These are phyloP conservation scores for Cherax quadricarinatus DNA, from an alignment of 1,140 invertebrate species.

Conservation along the genomic window DNA sequence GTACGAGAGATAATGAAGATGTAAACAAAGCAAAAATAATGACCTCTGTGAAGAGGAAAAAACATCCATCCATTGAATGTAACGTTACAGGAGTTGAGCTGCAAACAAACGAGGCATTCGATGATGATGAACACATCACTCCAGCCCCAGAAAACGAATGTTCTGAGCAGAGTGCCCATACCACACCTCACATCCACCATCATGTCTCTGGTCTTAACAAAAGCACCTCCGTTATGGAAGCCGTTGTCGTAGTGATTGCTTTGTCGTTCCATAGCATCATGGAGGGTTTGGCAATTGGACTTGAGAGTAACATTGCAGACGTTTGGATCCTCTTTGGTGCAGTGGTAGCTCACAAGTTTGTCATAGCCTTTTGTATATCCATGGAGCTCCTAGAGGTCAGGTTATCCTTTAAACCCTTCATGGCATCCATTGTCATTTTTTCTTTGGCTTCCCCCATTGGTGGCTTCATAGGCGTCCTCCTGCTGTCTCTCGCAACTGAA, in stretches of 20 bases:
- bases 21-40: background rate
- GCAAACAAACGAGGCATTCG: background rate
- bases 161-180: background rate
- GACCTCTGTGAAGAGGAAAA: too few relatives aligned
- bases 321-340: constrained; percentile 77
- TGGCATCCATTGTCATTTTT: constrained; percentile 65
- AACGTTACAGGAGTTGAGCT: too few relatives aligned
- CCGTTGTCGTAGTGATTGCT: constrained; percentile 78
- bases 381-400: constrained; percentile 77
- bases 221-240: constrained; percentile 72
- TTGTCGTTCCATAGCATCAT: constrained; percentile 80
- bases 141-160: background rate
- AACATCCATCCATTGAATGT: too few relatives aligned
- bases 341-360: constrained; percentile 79
- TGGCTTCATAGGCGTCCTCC: constrained; percentile 70
- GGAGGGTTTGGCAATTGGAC: constrained; percentile 77
- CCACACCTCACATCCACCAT: constrained; percentile 21
- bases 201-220: background rate
- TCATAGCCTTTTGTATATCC: constrained; percentile 80
- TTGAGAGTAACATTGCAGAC: constrained; percentile 73
- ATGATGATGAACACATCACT: background rate
- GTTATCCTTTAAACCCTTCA: constrained; percentile 67
- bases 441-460: constrained; percentile 72
- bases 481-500: constrained; percentile 8
- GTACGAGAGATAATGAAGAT: too few relatives aligned